Evolutionary conservation across 2,888 invertebrate species (phyloP).

Genomic region (Perizoma flavofasciatum): DNA sequence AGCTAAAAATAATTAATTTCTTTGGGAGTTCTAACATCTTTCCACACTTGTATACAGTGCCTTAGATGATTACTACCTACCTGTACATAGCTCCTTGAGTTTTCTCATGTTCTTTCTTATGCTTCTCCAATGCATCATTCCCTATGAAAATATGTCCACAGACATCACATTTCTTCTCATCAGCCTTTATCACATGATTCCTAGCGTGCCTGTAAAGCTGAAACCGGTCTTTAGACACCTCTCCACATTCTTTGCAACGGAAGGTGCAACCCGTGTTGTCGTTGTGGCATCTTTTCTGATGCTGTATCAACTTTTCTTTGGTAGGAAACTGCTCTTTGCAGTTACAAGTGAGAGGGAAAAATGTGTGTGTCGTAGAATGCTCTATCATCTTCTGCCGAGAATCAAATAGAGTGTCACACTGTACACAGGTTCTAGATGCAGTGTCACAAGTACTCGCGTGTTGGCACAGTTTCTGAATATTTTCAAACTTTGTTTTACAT

Average conservation of each 20-base stretch:
- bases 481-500: constrained; percentile 65
- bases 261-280: constrained; percentile 59
- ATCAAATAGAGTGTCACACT: constrained; percentile 67
- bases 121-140: constrained; percentile 58
- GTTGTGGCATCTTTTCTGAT: constrained; percentile 64
- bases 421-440: constrained; percentile 64
- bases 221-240: constrained; percentile 64
- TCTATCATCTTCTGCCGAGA: constrained; percentile 70
- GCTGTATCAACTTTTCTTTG: constrained; percentile 58
- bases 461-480: constrained; percentile 61
- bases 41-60: neutral
- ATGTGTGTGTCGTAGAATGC: constrained; percentile 59
- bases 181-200: constrained; percentile 61
- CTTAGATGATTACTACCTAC: constrained; percentile 46
- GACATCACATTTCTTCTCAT: constrained; percentile 65
- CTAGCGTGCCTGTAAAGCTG: constrained; percentile 70
- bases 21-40: no score
- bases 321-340: constrained; percentile 63
- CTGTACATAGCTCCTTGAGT: constrained; percentile 55
- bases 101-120: constrained; percentile 63
- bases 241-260: constrained; percentile 71
- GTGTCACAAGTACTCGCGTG: constrained; percentile 70
- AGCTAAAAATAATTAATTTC: no score
- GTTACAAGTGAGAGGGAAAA: constrained; percentile 52
- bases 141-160: constrained; percentile 66